Evolutionary conservation across 2,888 invertebrate species (phyloP).

Genomic region (Caenorhabditis panamensis): DNA sequence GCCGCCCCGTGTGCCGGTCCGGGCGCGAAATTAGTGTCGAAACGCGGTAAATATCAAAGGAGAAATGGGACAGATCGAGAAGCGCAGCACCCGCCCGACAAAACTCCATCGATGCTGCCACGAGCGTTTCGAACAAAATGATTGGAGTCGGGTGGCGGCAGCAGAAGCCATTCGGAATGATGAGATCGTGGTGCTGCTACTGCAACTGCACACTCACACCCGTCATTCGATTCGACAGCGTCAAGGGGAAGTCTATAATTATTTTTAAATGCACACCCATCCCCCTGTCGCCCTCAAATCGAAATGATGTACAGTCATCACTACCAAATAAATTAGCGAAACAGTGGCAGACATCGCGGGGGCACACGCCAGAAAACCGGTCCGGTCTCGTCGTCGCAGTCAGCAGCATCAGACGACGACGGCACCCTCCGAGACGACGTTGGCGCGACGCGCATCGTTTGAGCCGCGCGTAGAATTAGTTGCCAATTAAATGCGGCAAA

Average conservation of each 20-base stretch:
- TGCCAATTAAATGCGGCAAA: constrained; percentile 55
- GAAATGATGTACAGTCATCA: constrained; percentile 31
- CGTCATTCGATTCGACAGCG: constrained; percentile 9
- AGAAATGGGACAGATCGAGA: constrained; percentile 25
- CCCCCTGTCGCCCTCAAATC: constrained; percentile 12
- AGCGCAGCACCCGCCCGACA: neutral
- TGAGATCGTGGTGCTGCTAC: constrained; percentile 11
- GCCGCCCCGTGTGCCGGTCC: constrained; percentile 17
- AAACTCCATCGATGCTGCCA: neutral
- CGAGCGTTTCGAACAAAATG: constrained; percentile 6
- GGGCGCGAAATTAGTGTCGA: constrained; percentile 49
- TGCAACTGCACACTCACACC: constrained; percentile 12
- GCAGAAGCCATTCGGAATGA: constrained; percentile 18
- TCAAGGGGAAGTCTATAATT: constrained; percentile 30
- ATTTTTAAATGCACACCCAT: constrained; percentile 21
- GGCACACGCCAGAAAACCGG: constrained; percentile 40
- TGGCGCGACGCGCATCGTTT: constrained; percentile 58
- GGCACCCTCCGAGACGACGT: constrained; percentile 20
- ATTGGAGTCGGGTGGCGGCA: neutral
- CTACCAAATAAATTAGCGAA: constrained; percentile 30
- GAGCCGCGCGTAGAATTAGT: constrained; percentile 51
- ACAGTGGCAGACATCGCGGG: constrained; percentile 18
- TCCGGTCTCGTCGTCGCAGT: constrained; percentile 30
- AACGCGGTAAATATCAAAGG: constrained; percentile 44
- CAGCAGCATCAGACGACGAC: constrained; percentile 17